Percentiles rank a stretch among this genome's conserved stretches.
These are phyloP conservation scores for Griposia aprilina DNA, from an alignment of 2,888 invertebrate genomes.

Conservation along the genomic window DNA sequence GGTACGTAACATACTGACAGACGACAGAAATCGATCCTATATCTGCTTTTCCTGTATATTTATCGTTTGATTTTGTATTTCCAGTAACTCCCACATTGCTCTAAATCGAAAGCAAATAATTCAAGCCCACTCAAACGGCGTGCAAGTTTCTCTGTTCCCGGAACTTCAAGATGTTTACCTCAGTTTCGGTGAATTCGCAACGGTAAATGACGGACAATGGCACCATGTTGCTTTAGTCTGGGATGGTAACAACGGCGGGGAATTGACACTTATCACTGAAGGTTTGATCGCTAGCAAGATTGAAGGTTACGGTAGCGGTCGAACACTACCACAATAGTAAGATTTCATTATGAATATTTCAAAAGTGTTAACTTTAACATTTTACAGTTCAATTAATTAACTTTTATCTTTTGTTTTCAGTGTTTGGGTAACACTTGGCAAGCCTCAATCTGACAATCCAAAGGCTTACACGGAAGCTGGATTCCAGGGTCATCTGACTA, in stretches of 20 bases:
- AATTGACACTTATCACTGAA: constrained; percentile 97
- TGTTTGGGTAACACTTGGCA: constrained; percentile 97
- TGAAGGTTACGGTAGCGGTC: constrained; percentile 96
- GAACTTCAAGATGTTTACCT: constrained; percentile 97
- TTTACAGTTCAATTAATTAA: background rate
- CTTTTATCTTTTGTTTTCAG: constrained; percentile 83
- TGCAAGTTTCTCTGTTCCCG: constrained; percentile 96
- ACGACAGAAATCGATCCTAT: background rate
- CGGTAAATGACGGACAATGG: constrained; percentile 99
- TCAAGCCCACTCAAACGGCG: constrained; percentile 98
- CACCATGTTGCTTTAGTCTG: constrained; percentile 98
- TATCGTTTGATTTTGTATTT: constrained; percentile 61
- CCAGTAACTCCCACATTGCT: constrained; percentile 94
- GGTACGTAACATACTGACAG: constrained; percentile 84
- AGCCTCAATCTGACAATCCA: constrained; percentile 95
- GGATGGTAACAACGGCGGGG: constrained; percentile 96
- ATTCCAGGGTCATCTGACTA: constrained; percentile 98
- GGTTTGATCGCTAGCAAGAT: constrained; percentile 98
- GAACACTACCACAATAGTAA: constrained; percentile 95
- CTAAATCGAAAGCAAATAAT: constrained; percentile 95
- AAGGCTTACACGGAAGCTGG: constrained; percentile 96
- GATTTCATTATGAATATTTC: constrained; percentile 70
- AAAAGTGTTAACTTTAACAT: constrained; percentile 1
- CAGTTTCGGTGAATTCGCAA: constrained; percentile 97
- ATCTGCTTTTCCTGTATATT: background rate